Percentiles rank a stretch among this genome's conserved stretches.
phyloP scores from a whole-genome alignment of 1,140 invertebrate genomes.

The Asbolus verrucosus region DNA sequence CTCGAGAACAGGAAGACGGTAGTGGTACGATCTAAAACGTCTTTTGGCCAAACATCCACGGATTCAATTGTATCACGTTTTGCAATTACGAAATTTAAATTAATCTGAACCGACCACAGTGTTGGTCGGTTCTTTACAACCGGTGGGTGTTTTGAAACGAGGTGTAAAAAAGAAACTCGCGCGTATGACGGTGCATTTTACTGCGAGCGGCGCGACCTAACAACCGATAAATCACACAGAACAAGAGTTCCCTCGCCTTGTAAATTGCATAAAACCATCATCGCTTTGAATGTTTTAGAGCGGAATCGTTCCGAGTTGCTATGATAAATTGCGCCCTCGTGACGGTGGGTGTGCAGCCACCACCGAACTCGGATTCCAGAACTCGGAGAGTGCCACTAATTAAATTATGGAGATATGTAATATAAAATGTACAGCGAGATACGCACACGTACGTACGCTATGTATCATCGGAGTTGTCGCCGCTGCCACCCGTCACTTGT shows the following conservation, averaged over 20 bases:
- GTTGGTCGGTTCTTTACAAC: too few relatives aligned
- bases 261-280: too few relatives aligned
- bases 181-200: too few relatives aligned
- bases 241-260: not conserved
- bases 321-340: conserved; percentile 14
- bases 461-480: conserved; percentile 29
- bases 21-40: too few relatives aligned
- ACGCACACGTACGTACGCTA: conserved; percentile 24
- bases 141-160: too few relatives aligned
- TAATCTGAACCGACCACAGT: too few relatives aligned
- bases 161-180: too few relatives aligned
- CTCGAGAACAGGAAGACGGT: too few relatives aligned
- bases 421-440: conserved; percentile 2
- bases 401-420: conserved; percentile 21
- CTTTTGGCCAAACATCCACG: too few relatives aligned
- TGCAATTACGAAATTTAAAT: too few relatives aligned
- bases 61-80: too few relatives aligned
- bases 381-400: conserved; percentile 9
- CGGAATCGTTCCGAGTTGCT: not conserved
- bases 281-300: too few relatives aligned
- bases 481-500: conserved; percentile 14
- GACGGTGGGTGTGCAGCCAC: not conserved
- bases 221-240: not conserved
- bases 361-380: conserved; percentile 8
- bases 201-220: not conserved